phyloP scores from a whole-genome alignment of 1,140 invertebrate genomes.

The Zaprionus capensis region DNA sequence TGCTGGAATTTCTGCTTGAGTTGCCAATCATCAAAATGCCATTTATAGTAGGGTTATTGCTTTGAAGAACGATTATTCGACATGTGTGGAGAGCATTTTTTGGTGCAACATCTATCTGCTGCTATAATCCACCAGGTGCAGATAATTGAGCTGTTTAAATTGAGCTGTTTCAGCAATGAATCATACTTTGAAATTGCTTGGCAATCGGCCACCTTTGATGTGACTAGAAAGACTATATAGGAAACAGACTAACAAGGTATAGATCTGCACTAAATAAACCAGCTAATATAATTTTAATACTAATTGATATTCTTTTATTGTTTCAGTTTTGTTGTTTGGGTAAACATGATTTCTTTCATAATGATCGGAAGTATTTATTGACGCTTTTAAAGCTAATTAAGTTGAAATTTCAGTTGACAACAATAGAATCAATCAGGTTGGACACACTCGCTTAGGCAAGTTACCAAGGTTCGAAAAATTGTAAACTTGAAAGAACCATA shows the following conservation, averaged over 20 bases:
- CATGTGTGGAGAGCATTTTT: constrained; percentile 9
- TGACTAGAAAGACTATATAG: constrained; percentile 9
- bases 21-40: constrained; percentile 33
- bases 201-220: constrained; percentile 15
- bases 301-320: constrained; percentile 30
- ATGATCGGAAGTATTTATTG: not conserved
- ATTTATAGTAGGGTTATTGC: constrained; percentile 38
- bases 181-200: not conserved
- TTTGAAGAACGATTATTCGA: constrained; percentile 37
- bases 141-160: constrained; percentile 8
- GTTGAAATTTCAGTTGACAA: not conserved
- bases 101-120: not conserved
- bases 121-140: constrained; percentile 25
- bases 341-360: not conserved
- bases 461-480: not conserved
- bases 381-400: not conserved
- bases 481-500: not conserved
- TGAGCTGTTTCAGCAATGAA: not conserved
- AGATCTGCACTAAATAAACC: constrained; percentile 3
- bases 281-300: constrained; percentile 2
- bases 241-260: not conserved
- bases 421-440: not conserved
- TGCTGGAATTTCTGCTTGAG: constrained; percentile 28
- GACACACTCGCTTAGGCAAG: not conserved
- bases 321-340: not conserved